Base-by-base conservation (phyloP, 2,888 invertebrate genomes). In the Metalampra italica region DNA sequence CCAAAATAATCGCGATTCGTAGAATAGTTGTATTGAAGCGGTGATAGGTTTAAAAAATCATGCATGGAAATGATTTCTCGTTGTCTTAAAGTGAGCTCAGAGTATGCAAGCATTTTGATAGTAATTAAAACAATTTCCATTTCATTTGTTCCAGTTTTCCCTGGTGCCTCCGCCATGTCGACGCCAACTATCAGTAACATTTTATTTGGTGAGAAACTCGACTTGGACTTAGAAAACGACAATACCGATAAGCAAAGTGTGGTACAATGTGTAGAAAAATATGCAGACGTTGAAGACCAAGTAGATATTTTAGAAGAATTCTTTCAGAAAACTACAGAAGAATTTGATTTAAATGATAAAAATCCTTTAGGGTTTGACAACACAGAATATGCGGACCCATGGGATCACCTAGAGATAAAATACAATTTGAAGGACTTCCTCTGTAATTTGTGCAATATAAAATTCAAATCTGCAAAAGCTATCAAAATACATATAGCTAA, bases 101-200 rank as follows among this genome's bases (percentile, higher is more conserved):
- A 11, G 4, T 11, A 45, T 32, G 30, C 37, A 3, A 29, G 34
- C 43, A 42, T 44, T 34, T 40, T 42, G n/a, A 22, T 22, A 22
- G 22, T 5, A 22, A 22, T 22, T 22, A 22, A 22, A 22, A 22
- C n/a, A n/a, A n/a, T n/a, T n/a, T n/a, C n/a, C n/a, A n/a, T 22
- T 22, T 3, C 2, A 22, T 22, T 39, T 46, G 32, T 37, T 15
- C 39, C 38, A 22, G 41, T 32, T 11, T 45, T 49, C 46, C 39
- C 12, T 29, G 51, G 40, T n/a, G 37, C 51, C 63, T 50, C 76
- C 34, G 71, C 62, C 14, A 68, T 72, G 1, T 72, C 79, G 0
- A 86, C 87, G 1, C 85, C 87, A 3, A 67, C 75, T 7, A 83
- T 87, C 53, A 70, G 66, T 30, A 78, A 79, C n/a, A 79, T 87